A percentile compares a stretch with the other conserved stretches of the same genome.
Evolutionary conservation across 2,888 invertebrate species (phyloP).

Genomic region (Tanytarsus gracilentus): DNA sequence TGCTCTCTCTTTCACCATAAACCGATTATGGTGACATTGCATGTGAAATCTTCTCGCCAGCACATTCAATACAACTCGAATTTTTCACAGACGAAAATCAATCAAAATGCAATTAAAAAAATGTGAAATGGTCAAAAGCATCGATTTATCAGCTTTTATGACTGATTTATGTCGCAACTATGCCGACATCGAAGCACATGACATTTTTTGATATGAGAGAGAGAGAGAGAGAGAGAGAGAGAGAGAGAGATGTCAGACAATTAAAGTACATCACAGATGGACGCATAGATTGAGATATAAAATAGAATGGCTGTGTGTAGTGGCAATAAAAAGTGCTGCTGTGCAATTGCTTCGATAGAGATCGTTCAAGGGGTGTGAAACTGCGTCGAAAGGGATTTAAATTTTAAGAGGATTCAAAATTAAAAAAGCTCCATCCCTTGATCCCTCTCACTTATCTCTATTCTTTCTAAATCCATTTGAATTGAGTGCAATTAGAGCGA

Average conservation of each 20-base stretch:
- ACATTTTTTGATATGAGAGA: background rate
- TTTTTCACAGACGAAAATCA: constrained; percentile 6
- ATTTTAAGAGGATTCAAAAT: too few relatives aligned
- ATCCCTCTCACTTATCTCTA: too few relatives aligned
- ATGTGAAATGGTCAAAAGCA: constrained; percentile 12
- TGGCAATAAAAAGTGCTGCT: too few relatives aligned
- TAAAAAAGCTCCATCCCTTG: too few relatives aligned
- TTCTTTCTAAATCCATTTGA: too few relatives aligned
- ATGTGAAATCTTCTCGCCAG: too few relatives aligned
- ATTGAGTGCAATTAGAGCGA: too few relatives aligned
- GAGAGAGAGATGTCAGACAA: constrained; percentile 6
- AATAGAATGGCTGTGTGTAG: too few relatives aligned
- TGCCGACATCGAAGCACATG: background rate
- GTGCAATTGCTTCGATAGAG: too few relatives aligned
- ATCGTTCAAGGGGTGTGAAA: too few relatives aligned
- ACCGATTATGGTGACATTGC: constrained; percentile 18
- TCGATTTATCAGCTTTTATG: constrained; percentile 25
- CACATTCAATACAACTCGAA: too few relatives aligned
- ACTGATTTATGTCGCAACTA: constrained; percentile 16
- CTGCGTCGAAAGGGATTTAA: too few relatives aligned
- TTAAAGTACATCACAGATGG: background rate
- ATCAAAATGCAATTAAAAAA: constrained; percentile 25
- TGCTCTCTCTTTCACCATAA: background rate
- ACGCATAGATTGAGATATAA: background rate
- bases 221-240: background rate